Base-by-base conservation (phyloP, 2,113 vertebrate species). In the Leucopsar rothschildi region DNA sequence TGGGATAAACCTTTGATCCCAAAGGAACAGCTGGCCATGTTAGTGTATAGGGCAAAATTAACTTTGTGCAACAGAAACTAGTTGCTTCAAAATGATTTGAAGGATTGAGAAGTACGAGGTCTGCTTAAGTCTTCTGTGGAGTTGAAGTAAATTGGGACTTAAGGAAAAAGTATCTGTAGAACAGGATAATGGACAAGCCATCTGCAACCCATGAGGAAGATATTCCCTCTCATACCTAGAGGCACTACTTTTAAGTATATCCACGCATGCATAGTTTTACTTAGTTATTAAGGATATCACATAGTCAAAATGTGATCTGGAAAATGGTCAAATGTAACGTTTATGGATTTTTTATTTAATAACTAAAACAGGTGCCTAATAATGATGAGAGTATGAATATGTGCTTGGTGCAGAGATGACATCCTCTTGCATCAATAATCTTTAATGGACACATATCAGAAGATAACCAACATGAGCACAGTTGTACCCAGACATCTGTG, bases 91-190 rank as follows among this genome's bases (percentile, higher is more conserved):
- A 84, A 63, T 19, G 0, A 15, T 56, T 59, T 69, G 12, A 68
- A 53, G 2, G 12, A 83, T 14, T 68, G 35, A 75, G 27, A 76
- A 79, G 69, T 4, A 27, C 0, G 0, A 64, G 42, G 3, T 45
- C 27, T 86, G 16, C 12, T 17, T 72, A 65, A 60, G 9, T 31
- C 37, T 72, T 23, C 17, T 4, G 6, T 17, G 9, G 12, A 88
- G 6, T 0, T 65, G n/a, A 77, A 88, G 15, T 7, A 86, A 65
- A 52, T 4, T 14, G 33, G 17, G 85, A 39, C 8, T 70, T 77
- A 37, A 33, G 22, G 13, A 88, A 59, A 10, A 64, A 39, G 31
- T 28, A 88, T 3, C 5, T 88, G 11, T 8, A 24, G 10, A 45
- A 27, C 6, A 33, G 21, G 29, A 6, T 44, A 65, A 72, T 28